These are phyloP conservation scores for Drosophila glabriapex DNA, from an alignment of 2,888 invertebrate species.

Conservation along the genomic window DNA sequence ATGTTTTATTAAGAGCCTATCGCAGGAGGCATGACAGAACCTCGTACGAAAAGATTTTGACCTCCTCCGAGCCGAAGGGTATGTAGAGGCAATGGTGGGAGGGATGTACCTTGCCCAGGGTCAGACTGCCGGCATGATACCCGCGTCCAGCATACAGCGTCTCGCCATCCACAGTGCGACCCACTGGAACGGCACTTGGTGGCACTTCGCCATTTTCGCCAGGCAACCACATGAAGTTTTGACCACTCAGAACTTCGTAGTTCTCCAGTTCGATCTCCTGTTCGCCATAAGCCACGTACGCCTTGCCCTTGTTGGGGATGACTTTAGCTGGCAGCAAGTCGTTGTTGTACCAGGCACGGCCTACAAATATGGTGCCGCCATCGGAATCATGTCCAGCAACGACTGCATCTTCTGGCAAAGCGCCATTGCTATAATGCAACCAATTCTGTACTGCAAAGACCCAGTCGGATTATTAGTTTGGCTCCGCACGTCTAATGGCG, in stretches of 20 bases:
- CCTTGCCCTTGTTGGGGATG: constrained; percentile 87
- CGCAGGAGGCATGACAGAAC: constrained; percentile 78
- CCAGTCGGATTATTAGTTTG: constrained; percentile 10
- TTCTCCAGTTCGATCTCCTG: constrained; percentile 88
- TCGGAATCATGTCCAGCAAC: constrained; percentile 89
- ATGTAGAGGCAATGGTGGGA: constrained; percentile 86
- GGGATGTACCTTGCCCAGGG: constrained; percentile 89
- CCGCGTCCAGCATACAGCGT: constrained; percentile 89
- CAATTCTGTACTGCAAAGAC: constrained; percentile 83
- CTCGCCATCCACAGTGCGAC: constrained; percentile 89
- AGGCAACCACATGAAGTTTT: constrained; percentile 89
- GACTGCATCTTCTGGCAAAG: constrained; percentile 85
- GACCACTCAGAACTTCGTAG: constrained; percentile 89
- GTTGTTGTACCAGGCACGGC: constrained; percentile 89
- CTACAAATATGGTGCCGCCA: constrained; percentile 90
- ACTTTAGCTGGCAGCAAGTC: constrained; percentile 88
- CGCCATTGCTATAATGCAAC: constrained; percentile 85
- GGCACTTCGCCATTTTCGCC: constrained; percentile 88
- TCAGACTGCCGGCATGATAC: constrained; percentile 88
- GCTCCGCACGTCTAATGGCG: not conserved
- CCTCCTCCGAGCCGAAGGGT: constrained; percentile 85
- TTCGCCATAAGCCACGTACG: constrained; percentile 88
- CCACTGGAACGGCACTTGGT: constrained; percentile 88
- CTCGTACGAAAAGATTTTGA: constrained; percentile 85
- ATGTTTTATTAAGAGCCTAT: constrained; percentile 29